These are phyloP conservation scores for Chrysoperla carnea DNA, from an alignment of 1,140 invertebrate genomes.

Conservation along the genomic window DNA sequence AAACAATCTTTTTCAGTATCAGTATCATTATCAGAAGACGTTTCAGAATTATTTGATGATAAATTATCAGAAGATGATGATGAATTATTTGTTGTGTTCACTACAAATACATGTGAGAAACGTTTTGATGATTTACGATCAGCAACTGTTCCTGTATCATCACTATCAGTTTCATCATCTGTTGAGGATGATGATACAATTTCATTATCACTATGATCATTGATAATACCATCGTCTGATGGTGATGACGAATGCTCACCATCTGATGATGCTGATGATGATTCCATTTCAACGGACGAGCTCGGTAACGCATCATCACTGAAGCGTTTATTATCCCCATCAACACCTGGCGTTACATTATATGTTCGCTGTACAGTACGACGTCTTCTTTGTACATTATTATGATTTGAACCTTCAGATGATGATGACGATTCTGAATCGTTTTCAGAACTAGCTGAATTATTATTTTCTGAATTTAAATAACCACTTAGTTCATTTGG, in stretches of 20 bases:
- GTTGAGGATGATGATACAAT: constrained; percentile 30
- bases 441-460: too few species aligned
- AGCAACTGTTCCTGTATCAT: constrained; percentile 29
- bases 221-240: constrained; percentile 12
- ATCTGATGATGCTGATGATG: constrained; percentile 29
- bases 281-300: constrained; percentile 26
- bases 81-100: constrained; percentile 41
- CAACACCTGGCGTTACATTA: constrained; percentile 13
- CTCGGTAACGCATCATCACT: constrained; percentile 17
- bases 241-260: constrained; percentile 27
- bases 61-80: constrained; percentile 39
- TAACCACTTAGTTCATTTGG: constrained; percentile 15
- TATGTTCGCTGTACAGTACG: constrained; percentile 15
- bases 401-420: too few species aligned
- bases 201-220: constrained; percentile 21
- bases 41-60: constrained; percentile 26
- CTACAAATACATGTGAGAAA: constrained; percentile 55
- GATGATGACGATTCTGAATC: too few species aligned
- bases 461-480: constrained; percentile 26
- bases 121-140: constrained; percentile 37
- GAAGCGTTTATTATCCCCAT: constrained; percentile 5
- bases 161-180: constrained; percentile 42
- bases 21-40: constrained; percentile 27
- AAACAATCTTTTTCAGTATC: constrained; percentile 29
- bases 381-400: constrained; percentile 15